These are phyloP conservation scores for Ciconia nigra DNA, from an alignment of 2,797 vertebrate species.

Conservation along the genomic window DNA sequence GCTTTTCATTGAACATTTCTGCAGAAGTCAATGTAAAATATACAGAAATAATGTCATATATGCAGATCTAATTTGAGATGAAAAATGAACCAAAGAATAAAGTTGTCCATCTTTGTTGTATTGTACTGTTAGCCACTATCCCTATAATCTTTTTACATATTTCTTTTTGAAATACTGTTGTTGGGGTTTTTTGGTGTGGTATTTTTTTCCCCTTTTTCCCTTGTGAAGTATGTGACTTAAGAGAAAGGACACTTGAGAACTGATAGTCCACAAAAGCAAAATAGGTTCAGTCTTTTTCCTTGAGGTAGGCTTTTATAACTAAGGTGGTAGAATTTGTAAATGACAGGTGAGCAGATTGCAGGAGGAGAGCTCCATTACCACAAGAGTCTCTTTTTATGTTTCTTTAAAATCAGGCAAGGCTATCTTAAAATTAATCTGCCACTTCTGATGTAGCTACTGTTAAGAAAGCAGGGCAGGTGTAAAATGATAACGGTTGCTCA, in stretches of 20 bases:
- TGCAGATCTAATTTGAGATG: background rate
- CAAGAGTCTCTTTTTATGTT: background rate
- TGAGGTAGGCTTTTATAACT: background rate
- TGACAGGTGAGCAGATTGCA: background rate
- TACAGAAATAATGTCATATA: background rate
- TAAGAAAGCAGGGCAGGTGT: background rate
- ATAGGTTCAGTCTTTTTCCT: background rate
- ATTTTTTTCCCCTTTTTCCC: background rate
- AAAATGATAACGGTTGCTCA: background rate
- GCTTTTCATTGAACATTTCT: background rate
- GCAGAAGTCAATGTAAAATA: background rate
- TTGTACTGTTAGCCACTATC: background rate
- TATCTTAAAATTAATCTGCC: background rate
- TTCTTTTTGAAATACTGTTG: background rate
- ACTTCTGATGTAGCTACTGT: background rate
- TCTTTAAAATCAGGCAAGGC: background rate
- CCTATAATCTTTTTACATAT: background rate
- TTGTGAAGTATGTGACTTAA: background rate
- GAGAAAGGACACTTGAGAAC: background rate
- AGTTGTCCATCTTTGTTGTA: background rate
- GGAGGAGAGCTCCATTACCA: background rate
- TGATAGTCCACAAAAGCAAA: background rate
- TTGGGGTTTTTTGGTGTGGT: background rate
- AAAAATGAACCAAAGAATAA: background rate
- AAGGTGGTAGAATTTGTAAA: background rate